A percentile compares a stretch with the other conserved stretches of the same genome.
These are phyloP conservation scores for Tragelaphus strepsiceros DNA, from an alignment of 2,113 vertebrate genomes.

Conservation along the genomic window DNA sequence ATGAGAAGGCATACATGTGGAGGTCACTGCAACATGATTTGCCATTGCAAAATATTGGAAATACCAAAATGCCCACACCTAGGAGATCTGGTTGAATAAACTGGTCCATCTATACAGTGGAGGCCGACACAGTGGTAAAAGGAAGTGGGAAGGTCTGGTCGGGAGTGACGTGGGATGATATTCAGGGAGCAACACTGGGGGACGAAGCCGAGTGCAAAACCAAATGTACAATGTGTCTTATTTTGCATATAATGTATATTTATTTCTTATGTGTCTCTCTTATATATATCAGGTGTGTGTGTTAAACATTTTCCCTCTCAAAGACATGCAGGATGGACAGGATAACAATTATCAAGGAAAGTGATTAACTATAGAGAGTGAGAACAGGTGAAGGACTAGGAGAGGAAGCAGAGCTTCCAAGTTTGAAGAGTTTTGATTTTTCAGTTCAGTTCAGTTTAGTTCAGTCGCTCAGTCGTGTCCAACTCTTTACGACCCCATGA, in stretches of 20 bases:
- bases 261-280: background rate
- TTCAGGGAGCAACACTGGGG: rapidly evolving
- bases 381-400: background rate
- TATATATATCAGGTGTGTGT: background rate
- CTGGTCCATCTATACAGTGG: rapidly evolving
- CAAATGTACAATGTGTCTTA: rapidly evolving
- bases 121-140: rapidly evolving
- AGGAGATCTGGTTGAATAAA: background rate
- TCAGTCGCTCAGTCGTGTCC: too few species aligned
- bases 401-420: background rate
- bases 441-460: too few species aligned
- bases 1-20: rapidly evolving
- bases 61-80: background rate
- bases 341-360: background rate
- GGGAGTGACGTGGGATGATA: rapidly evolving
- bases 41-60: background rate
- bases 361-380: background rate
- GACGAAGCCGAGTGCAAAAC: background rate
- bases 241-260: background rate
- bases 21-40: too few species aligned
- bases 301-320: background rate
- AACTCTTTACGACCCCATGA: too few species aligned
- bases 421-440: background rate
- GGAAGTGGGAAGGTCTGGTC: rapidly evolving
- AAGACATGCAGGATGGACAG: background rate